Base-by-base conservation (phyloP, 1,140 invertebrate species). In the Rhagoletis pomonella region DNA sequence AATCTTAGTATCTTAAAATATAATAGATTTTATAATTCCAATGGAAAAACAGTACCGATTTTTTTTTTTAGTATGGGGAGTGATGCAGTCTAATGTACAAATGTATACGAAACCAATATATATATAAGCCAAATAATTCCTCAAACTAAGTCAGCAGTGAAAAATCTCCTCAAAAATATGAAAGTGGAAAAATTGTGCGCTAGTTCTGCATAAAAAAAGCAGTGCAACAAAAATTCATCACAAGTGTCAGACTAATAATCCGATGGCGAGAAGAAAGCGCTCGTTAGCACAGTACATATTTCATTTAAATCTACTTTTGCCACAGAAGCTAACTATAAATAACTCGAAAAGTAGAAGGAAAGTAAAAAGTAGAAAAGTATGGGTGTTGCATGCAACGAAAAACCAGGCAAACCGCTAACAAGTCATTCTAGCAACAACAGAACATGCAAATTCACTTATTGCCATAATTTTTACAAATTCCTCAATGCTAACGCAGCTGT, bases 401-500 rank as follows among this genome's bases (percentile, higher is more conserved):
- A n/a, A n/a, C n/a, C n/a, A 44, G 0, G 3, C 29, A 69, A 62
- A 14, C 60, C 60, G 60, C 7, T 9, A 14, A 14, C 42, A 42
- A 7, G 12, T 67, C 67, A 73, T 1, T n/a, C 42, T 44, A n/a
- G n/a, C 67, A 73, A 4, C 14, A 73, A 42, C 67, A 73, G 17
- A 39, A 3, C n/a, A n/a, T n/a, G 17, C 42, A 39, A 73, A 47
- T 73, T 42, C 17, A 17, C 67, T 73, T 42, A 73, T 73, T 44
- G 67, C 39, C 67, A 73, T 73, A 73, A 73, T 73, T 73, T 73
- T 73, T 73, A 42, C 10, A 39, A 73, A 73, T 73, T 73, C 67
- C 67, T 47, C 67, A 73, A 73, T 42, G 67, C 42, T 73, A 73
- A 47, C 67, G 67, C 39, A 73, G 44, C 67, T 73, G 67, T 73